These are phyloP conservation scores for Pelodiscus sinensis DNA, from an alignment of 2,113 vertebrate species.

Conservation along the genomic window DNA sequence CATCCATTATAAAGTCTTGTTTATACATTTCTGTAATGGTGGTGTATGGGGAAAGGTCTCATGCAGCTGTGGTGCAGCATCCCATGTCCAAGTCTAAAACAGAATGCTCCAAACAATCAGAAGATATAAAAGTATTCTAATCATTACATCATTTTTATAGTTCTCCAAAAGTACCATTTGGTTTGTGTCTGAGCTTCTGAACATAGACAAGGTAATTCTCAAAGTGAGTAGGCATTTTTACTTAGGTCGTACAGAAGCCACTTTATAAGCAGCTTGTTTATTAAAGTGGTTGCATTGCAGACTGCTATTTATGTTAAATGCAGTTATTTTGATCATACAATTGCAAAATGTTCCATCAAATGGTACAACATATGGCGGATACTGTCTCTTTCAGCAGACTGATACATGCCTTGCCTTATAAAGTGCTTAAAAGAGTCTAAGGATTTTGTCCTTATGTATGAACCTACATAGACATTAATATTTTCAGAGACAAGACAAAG, in stretches of 20 bases:
- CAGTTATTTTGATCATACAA: constrained; percentile 45
- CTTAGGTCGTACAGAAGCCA: not conserved
- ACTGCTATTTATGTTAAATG: constrained; percentile 45
- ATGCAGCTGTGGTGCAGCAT: not conserved
- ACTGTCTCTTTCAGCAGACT: not conserved
- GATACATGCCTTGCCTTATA: not conserved
- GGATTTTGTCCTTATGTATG: not conserved
- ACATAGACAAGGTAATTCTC: not conserved
- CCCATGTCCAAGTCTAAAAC: not conserved
- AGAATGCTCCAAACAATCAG: not conserved
- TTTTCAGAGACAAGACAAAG: too few relatives aligned
- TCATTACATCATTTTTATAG: not conserved
- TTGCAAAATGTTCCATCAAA: not conserved
- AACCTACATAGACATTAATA: too few relatives aligned
- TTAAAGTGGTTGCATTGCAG: constrained; percentile 12
- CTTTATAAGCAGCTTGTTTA: constrained; percentile 18
- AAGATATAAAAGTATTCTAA: not conserved
- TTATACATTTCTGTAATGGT: not conserved
- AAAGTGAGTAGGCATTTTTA: constrained; percentile 6
- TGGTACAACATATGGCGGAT: not conserved
- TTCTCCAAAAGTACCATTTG: not conserved
- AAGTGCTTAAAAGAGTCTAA: not conserved
- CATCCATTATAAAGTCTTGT: not conserved
- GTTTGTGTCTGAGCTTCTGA: not conserved
- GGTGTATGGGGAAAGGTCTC: not conserved